Evolutionary conservation across 2,888 invertebrate genomes (phyloP).

Genomic region (Pterobdella sp.): DNA sequence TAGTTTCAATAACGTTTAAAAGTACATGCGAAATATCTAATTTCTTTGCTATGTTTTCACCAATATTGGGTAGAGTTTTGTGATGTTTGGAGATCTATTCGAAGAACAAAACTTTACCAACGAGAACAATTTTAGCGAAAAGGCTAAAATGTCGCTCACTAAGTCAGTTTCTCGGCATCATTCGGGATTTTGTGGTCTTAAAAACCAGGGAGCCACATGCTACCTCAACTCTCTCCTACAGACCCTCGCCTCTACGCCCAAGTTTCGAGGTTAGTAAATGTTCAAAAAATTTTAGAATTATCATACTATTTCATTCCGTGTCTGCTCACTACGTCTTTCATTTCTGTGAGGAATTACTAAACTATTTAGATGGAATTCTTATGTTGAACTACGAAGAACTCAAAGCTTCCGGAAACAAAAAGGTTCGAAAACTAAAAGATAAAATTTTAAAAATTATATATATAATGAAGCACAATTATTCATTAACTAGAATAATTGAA

Average conservation of each 20-base stretch:
- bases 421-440: background rate
- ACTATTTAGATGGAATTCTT: background rate
- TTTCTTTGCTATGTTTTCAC: no score
- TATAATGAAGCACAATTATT: no score
- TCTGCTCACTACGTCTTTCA: background rate
- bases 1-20: no score
- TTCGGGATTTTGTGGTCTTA: slow-evolving; percentile 43
- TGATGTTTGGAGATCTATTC: slow-evolving; percentile 11
- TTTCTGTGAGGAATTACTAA: background rate
- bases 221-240: slow-evolving; percentile 51
- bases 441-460: no score
- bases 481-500: no score
- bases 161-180: slow-evolving; percentile 28
- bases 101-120: background rate
- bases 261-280: slow-evolving; percentile 47
- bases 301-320: background rate
- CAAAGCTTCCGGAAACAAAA: slow-evolving; percentile 8
- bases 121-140: background rate
- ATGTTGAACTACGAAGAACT: slow-evolving; percentile 4
- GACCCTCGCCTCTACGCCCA: slow-evolving; percentile 50
- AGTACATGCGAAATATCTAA: no score
- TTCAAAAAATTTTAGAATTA: background rate
- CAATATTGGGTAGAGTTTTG: no score
- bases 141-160: background rate
- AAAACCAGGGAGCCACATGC: slow-evolving; percentile 52